Conservation (phyloP, 2,888 invertebrate species). For the Phoenoteleia sp. region DNA sequence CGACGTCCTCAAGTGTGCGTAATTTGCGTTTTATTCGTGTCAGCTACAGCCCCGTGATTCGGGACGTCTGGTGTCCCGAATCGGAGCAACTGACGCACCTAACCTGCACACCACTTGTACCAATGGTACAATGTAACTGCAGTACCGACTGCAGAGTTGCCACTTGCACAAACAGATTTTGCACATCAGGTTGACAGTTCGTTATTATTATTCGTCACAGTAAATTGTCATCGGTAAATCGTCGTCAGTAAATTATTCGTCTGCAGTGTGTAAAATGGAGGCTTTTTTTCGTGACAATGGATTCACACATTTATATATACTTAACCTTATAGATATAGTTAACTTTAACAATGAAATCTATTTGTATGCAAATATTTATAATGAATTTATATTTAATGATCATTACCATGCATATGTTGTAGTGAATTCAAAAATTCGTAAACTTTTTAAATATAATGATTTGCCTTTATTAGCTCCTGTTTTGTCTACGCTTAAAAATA, state of each 20-base stretch:
- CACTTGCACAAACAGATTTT: too few species aligned
- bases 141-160: too few species aligned
- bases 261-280: too few species aligned
- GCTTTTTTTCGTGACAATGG: too few species aligned
- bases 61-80: neutral
- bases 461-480: slow-evolving; percentile 13
- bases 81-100: neutral
- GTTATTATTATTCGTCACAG: too few species aligned
- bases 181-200: too few species aligned
- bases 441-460: neutral
- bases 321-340: slow-evolving; percentile 1
- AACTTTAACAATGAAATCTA: slow-evolving; percentile 1
- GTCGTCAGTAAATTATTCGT: too few species aligned
- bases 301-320: too few species aligned
- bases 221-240: too few species aligned
- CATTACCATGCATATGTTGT: slow-evolving; percentile 15
- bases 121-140: neutral
- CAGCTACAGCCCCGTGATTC: neutral
- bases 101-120: neutral
- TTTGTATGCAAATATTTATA: slow-evolving; percentile 9
- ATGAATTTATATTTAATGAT: slow-evolving; percentile 6
- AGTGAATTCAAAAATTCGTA: neutral
- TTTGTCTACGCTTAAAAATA: neutral
- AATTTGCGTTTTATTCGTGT: neutral
- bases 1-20: neutral